A percentile compares a stretch with the other conserved stretches of the same genome.
Evolutionary conservation across 2,113 vertebrate species (phyloP).

Genomic region (Cyprinodon brontotheroides): DNA sequence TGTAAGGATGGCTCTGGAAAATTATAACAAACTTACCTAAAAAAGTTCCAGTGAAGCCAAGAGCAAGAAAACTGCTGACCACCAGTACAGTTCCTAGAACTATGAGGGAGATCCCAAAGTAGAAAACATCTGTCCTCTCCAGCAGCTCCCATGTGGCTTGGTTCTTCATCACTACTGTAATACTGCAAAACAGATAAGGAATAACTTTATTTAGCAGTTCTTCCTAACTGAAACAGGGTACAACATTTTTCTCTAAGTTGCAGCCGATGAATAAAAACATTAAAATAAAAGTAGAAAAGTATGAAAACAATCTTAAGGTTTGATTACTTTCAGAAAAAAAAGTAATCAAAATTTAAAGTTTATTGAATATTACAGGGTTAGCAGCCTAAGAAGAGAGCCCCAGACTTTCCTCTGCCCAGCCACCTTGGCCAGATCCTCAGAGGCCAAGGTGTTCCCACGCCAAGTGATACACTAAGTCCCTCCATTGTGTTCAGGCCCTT

Average conservation of each 20-base stretch:
- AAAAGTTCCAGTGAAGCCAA: slow-evolving; percentile 94
- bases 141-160: slow-evolving; percentile 84
- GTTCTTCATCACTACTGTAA: slow-evolving; percentile 87
- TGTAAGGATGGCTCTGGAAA: not conserved
- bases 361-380: too few species aligned
- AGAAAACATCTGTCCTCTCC: slow-evolving; percentile 76
- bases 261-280: not conserved
- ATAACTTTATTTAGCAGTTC: not conserved
- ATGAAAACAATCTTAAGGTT: not conserved
- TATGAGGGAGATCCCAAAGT: slow-evolving; percentile 75
- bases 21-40: slow-evolving; percentile 83
- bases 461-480: too few species aligned
- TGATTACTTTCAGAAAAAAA: not conserved
- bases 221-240: not conserved
- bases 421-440: too few species aligned
- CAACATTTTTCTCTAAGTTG: not conserved
- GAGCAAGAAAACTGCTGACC: slow-evolving; percentile 88
- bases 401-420: too few species aligned
- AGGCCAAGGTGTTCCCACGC: too few species aligned
- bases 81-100: slow-evolving; percentile 84
- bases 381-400: too few species aligned
- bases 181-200: slow-evolving; percentile 71
- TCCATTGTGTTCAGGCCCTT: too few species aligned
- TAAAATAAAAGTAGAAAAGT: not conserved
- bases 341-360: too few species aligned